A percentile compares a stretch with the other conserved stretches of the same genome.
These are phyloP conservation scores for Myotis vivesi DNA, from an alignment of 2,797 vertebrate genomes.

Conservation along the genomic window DNA sequence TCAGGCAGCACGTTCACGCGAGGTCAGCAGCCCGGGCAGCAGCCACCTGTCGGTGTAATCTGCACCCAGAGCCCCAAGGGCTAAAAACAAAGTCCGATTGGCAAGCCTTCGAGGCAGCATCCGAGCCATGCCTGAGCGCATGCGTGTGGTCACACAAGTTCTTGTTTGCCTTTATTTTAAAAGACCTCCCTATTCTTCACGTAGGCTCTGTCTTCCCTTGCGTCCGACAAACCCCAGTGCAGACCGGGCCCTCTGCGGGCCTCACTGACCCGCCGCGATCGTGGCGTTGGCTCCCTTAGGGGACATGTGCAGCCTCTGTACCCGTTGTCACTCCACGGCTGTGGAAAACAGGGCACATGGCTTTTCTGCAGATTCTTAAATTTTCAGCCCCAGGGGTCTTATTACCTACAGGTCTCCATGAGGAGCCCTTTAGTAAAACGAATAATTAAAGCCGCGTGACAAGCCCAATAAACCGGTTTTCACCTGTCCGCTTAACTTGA, in stretches of 20 bases:
- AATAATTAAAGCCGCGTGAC: neutral
- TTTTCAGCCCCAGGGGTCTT: neutral
- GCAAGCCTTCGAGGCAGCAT: neutral
- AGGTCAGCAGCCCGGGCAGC: neutral
- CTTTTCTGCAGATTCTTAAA: neutral
- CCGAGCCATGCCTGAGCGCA: neutral
- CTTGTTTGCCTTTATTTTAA: neutral
- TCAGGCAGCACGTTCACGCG: neutral
- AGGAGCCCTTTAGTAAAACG: neutral
- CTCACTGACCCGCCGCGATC: rapidly evolving
- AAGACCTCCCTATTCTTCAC: neutral
- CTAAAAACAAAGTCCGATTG: neutral
- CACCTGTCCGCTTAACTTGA: neutral
- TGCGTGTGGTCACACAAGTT: neutral
- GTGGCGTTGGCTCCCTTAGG: neutral
- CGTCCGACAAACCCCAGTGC: neutral
- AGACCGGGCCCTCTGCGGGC: neutral
- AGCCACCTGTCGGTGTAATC: neutral
- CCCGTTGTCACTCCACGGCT: neutral
- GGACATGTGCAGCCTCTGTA: neutral
- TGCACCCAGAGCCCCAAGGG: neutral
- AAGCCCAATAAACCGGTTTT: neutral
- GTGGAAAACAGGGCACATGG: neutral
- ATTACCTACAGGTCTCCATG: neutral
- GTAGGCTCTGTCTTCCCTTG: neutral